Evolutionary conservation across 2,888 invertebrate genomes (phyloP), one percentile per base, ranked within the genome.

Genomic region (Helicoverpa assulta): DNA sequence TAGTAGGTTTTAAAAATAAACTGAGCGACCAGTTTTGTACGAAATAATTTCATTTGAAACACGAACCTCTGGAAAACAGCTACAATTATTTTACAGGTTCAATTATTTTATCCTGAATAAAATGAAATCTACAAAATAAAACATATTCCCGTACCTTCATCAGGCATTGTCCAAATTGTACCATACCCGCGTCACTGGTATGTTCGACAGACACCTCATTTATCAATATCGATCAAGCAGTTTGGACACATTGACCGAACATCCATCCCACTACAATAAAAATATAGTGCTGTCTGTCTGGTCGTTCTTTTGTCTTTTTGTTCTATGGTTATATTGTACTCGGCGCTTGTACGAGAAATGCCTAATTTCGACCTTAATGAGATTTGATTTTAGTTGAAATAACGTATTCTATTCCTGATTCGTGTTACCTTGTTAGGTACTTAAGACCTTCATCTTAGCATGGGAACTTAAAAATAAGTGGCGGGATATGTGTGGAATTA

Each of bases 191-290:
- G 56, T 74, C 73, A 64, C 50, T 53, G 18, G 55, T 19, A 77
- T 55, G 51, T 56, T n/a, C 40, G 4, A 59, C 43, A 47, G 69
- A 62, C 63, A 80, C 65, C 37, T 67, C 66, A 53, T 70, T 70
- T 62, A 75, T 75, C 66, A 78, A 72, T 55, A 66, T 78, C 78
- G 51, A 75, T 78, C 75, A 62, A 61, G 14, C 21, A 58, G 26
- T 75, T 72, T 78, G 14, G 61, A 66, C 61, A 75, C 8, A 57
- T 69, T 65, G n/a, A 29, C 6, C 16, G 21, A 59, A 59, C 19
- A 50, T 53, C 52, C 8, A n/a, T 37, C 52, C 10, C 7, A 18
- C 51, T 40, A 40, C 40, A 40, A 40, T 40, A 40, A 40, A 40
- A 40, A 40, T 40, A 40, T n/a, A 47, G 14, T 43, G 14, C 43